Evolutionary conservation across 1,140 invertebrate genomes (phyloP), one percentile per base, ranked within the genome.

Genomic region (Drosophila lini): DNA sequence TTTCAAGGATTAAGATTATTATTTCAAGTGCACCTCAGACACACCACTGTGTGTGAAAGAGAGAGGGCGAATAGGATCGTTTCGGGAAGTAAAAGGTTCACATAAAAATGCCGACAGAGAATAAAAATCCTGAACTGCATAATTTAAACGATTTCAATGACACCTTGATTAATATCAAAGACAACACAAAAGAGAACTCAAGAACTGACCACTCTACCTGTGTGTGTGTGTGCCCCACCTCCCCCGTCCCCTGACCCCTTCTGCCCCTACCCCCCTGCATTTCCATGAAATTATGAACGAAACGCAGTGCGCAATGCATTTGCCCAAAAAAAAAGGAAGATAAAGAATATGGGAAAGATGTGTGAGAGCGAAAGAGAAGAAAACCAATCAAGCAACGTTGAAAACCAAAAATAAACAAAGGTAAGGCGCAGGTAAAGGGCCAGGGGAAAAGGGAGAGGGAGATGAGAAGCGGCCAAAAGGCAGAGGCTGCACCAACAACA

Each of bases 61-160:
- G 36, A 47, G 42, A 44, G 41, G 6, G 32, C 36, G 5, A 19
- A 36, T 22, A 53, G 42, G 22, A 34, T 44, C 13, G 31, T 47
- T 31, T 28, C 34, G 61, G 55, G 78, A 42, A 78, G 52, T 69
- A 45, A 74, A 74, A 81, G 69, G 74, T 82, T 83, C 80, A 77
- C 71, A 71, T 58, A 71, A 84, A 74, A 78, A 83, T 45, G 73
- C 83, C 83, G 83, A 88, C 83, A 74, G 73, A 65, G 62, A 86
- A 86, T 58, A 62, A 60, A 71, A 79, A 82, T 88, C 80, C 71
- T 82, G 73, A 65, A 63, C 76, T 85, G 81, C 83, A 91, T 91
- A 89, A 91, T 86, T 91, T 91, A 91, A 91, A 91, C 84, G 79
- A 91, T 91, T 91, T 91, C 89, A 91, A 89, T 91, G 89, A 91